A percentile compares a stretch with the other conserved stretches of the same genome.
Evolutionary conservation across 2,797 vertebrate genomes (phyloP).

Genomic region (Sternarchorhynchus goeldii): DNA sequence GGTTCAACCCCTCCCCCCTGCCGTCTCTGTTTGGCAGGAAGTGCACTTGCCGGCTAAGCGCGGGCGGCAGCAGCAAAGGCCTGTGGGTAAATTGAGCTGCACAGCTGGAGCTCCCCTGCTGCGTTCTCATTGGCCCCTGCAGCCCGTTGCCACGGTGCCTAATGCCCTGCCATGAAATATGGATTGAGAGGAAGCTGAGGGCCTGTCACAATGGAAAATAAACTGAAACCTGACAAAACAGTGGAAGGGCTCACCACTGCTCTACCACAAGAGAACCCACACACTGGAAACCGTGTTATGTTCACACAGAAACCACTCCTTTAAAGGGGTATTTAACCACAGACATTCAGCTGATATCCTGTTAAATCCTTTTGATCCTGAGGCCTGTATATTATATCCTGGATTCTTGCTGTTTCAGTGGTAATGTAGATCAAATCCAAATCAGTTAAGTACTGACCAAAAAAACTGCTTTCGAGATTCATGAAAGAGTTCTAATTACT

Average conservation of each 20-base stretch:
- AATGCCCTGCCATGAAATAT: conserved; percentile 61
- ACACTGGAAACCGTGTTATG: too few species aligned
- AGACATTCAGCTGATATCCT: too few species aligned
- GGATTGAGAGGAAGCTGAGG: conserved; percentile 45
- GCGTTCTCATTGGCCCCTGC: conserved; percentile 64
- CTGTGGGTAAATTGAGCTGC: conserved; percentile 66
- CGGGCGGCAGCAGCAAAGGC: conserved; percentile 59
- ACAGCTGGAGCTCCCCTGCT: conserved; percentile 62
- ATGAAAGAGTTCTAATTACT: too few species aligned
- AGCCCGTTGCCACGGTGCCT: conserved; percentile 65
- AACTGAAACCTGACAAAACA: conserved; percentile 53
- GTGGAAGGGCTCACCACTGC: background rate
- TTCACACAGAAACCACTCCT: too few species aligned
- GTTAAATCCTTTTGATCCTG: too few species aligned
- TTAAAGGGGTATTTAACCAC: too few species aligned
- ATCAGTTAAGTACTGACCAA: too few species aligned
- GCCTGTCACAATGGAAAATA: conserved; percentile 41
- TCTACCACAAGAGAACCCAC: background rate
- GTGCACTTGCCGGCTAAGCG: conserved; percentile 61
- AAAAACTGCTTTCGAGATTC: too few species aligned
- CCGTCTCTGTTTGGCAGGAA: conserved; percentile 67
- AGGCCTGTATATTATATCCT: too few species aligned
- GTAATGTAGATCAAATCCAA: too few species aligned
- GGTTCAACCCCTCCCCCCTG: conserved; percentile 63
- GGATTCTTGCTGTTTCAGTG: too few species aligned